Evolutionary conservation across 2,113 vertebrate genomes (phyloP), one percentile per base, ranked within the genome.

Genomic region (Morone chrysops): DNA sequence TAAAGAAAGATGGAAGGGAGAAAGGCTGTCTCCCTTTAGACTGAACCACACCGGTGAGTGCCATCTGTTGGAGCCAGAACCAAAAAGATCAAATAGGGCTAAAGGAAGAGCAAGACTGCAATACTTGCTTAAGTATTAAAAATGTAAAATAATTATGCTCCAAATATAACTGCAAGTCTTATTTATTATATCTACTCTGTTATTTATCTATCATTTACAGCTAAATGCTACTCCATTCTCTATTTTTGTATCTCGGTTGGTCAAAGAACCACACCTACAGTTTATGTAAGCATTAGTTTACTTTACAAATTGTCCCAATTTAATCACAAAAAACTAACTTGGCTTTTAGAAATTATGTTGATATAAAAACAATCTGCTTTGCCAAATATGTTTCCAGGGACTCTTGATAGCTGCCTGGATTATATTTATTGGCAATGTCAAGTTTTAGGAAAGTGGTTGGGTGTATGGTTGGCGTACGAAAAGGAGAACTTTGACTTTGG

Each of bases 1-100:
- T 78, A 86, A 86, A 91, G 78, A 61, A 81, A 77, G 84, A 90
- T 62, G 53, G 79, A 81, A 56, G 60, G 59, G 60, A 77, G 56
- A 84, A 62, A 81, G 63, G 16, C 66, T 78, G 82, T 80, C 75
- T 87, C 73, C 56, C 71, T 77, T 72, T 56, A 71, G 70, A 86
- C 76, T 51, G 61, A 73, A 86, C 54, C 78, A 75, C 6, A 82
- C 59, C 85, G 84, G 67, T 1, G 60, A 75, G 40, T 68, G 82
- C 74, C 60, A 81, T 73, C 70, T 74, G 72, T 73, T 81, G 70
- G 59, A 85, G 62, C 20, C 68, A 60, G 56, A 79, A 71, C 68
- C 72, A 54, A 61, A 43, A 76, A 79, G 76, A 88, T 83, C 73
- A 87, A 62, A 60, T n/a, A 25, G 45, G 25, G 45, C 20, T 4